These are phyloP conservation scores for Seriola quinqueradiata DNA, from an alignment of 2,113 vertebrate genomes.

Conservation along the genomic window DNA sequence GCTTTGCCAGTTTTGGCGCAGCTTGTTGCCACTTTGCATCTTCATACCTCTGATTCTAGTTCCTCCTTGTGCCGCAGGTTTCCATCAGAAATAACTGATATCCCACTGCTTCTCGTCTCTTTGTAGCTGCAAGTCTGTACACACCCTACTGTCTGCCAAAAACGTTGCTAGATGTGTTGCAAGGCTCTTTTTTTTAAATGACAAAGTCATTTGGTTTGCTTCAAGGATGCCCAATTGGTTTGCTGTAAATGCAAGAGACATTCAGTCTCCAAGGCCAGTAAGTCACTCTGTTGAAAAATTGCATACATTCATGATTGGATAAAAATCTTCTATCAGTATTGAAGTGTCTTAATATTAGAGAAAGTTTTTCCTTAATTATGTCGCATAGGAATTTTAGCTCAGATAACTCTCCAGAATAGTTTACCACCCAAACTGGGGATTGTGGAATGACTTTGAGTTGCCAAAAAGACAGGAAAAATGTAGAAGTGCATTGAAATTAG, in stretches of 20 bases:
- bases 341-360: background rate
- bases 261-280: background rate
- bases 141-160: background rate
- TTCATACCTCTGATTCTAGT: slow-evolving; percentile 6
- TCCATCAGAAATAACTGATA: slow-evolving; percentile 18
- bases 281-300: background rate
- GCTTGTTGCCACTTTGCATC: slow-evolving; percentile 29
- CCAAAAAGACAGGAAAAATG: slow-evolving; percentile 17
- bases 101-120: slow-evolving; percentile 12
- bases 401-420: background rate
- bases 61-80: background rate
- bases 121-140: background rate
- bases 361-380: slow-evolving; percentile 5
- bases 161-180: background rate
- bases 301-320: background rate
- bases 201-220: background rate
- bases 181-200: background rate
- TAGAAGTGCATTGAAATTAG: slow-evolving; percentile 55
- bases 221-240: background rate
- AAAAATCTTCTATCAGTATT: slow-evolving; percentile 4
- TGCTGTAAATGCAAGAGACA: background rate
- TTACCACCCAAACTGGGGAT: background rate
- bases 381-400: slow-evolving; percentile 12
- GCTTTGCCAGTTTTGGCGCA: slow-evolving; percentile 1
- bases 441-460: slow-evolving; percentile 39